Evolutionary conservation across 2,113 vertebrate species (phyloP), one percentile per base, ranked within the genome.

Genomic region (Glaucomys volans): DNA sequence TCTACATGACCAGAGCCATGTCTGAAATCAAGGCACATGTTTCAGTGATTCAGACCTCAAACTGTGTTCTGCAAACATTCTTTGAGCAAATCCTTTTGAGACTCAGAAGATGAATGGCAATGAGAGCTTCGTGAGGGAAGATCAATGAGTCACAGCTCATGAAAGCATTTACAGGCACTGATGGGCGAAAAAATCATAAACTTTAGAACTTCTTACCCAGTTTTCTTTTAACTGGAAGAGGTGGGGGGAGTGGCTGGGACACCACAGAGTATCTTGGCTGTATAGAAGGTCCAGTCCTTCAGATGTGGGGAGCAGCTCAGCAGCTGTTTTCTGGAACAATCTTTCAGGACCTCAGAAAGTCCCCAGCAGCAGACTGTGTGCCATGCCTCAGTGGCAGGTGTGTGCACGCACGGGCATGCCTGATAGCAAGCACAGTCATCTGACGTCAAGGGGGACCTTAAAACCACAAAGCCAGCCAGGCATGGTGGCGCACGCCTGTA

Each of bases 21-120:
- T 57, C n/a, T 93, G 57, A 79, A 81, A 81, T 28, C 26, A 28
- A 75, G 44, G 35, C 30, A 47, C 37, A 35, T 12, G 11, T 80
- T 87, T 93, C 83, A 87, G 52, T 72, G 85, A 81, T 75, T 44
- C 84, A 86, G 64, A 54, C 10, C 18, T 85, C 32, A 37, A 28
- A 40, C 12, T 67, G 17, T 52, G 32, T 69, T 71, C 17, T 28
- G 18, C 84, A 94, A 84, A 76, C 44, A 84, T 76, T 87, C 69
- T 90, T 87, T 76, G 64, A 72, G 69, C 10, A 90, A 81, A 77
- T 74, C 35, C 28, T 32, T 77, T 87, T 90, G 42, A n/a, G 62
- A 77, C 72, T 82, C 37, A 57, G 32, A 69, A 76, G 28, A 24
- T 47, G 44, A 30, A 52, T 75, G 47, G 4, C 8, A 11, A 37